Base-by-base conservation (phyloP, 2,797 vertebrate species). In the Sciurus vulgaris region DNA sequence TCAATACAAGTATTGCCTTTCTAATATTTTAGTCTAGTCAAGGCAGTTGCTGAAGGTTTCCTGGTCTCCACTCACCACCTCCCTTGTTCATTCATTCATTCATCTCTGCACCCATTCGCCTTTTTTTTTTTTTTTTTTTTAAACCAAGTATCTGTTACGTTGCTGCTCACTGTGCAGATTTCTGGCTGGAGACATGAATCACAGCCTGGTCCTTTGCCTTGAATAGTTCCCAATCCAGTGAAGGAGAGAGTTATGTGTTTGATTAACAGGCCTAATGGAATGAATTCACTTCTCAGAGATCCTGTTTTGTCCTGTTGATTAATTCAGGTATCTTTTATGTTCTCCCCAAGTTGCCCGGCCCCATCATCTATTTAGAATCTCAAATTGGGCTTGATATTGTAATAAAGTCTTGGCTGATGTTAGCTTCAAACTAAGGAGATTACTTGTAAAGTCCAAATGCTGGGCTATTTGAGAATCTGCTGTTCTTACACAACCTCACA, bases 381-480 rank as follows among this genome's bases (percentile, higher is more conserved):
- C 79, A 78, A 94, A 72, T 33, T 61, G 83, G 85, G 20, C 67
- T 83, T 65, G 81, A 54, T 84, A 59, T 51, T 77, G 81, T 94
- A 69, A 96, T 86, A 30, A 83, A 56, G 41, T 93, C 38, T 20
- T 72, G 72, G 38, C 76, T 38, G 49, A 10, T n/a, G 7, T 54
- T 17, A 41, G 47, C 91, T 44, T 65, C 2, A 0, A 3, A 38
- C 26, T 54, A 79, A 88, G 70, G 84, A 82, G 70, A 79, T 79
- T 24, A 89, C 59, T 84, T 76, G 17, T 24, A 33, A 47, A 59
- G 28, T 65, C 83, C 44, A 54, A 89, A 35, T 1, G 2, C 89
- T 61, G 72, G 67, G 33, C 54, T 89, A 51, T 70, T 81, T 30
- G n/a, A 92, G 61, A 81, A n/a, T 33, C 59, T 0, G 0, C 59